phyloP scores from a whole-genome alignment of 2,888 invertebrate genomes.

The Polyommatus icarus region DNA sequence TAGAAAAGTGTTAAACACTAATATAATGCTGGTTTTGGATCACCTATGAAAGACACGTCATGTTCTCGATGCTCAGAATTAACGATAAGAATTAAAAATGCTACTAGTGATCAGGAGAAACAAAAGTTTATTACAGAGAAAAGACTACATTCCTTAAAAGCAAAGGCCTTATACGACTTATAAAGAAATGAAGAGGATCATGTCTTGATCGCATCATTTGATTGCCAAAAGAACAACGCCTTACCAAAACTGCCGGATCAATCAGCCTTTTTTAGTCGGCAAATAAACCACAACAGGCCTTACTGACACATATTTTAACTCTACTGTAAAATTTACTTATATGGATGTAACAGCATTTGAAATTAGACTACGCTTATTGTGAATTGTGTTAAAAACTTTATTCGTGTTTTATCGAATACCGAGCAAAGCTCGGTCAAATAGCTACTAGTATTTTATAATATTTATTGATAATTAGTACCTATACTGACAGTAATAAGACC shows the following conservation, averaged over 20 bases:
- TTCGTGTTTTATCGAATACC: too few species aligned
- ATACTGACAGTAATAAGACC: too few species aligned
- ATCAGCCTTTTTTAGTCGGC: constrained; percentile 10
- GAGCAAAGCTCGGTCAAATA: too few species aligned
- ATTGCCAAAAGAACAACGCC: constrained; percentile 15
- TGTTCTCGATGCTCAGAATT: neutral
- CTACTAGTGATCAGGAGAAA: neutral
- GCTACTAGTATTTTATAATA: too few species aligned
- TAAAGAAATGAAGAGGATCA: neutral
- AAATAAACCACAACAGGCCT: neutral
- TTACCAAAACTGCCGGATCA: neutral
- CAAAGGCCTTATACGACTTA: neutral
- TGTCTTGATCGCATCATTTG: neutral
- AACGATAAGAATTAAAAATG: constrained; percentile 8
- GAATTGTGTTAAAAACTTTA: too few species aligned
- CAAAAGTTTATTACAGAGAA: constrained; percentile 5
- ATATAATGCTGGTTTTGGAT: constrained; percentile 15
- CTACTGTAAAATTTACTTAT: too few species aligned
- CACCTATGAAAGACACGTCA: constrained; percentile 11
- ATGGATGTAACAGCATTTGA: too few species aligned
- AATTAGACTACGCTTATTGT: too few species aligned
- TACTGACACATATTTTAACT: too few species aligned
- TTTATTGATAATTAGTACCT: too few species aligned
- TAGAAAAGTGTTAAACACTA: neutral
- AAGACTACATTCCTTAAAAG: constrained; percentile 8